phyloP scores from a whole-genome alignment of 35 echinoderm and acorn worm species.

The Ophioderma brevispina region DNA sequence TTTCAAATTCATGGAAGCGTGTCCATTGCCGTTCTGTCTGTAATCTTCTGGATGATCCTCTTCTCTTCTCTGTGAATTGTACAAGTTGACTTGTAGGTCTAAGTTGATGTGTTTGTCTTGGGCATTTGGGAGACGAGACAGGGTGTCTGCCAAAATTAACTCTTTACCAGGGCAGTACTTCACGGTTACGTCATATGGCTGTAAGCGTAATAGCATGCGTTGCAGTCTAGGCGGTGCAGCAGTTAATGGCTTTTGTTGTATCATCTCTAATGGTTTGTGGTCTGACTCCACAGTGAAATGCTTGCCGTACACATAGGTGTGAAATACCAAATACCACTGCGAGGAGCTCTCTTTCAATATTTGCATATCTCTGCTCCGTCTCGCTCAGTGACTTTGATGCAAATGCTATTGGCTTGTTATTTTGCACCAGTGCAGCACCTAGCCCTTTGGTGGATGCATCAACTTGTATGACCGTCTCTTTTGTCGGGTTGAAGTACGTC shows the following conservation, averaged over 20 bases:
- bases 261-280: constrained; percentile 50
- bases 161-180: constrained; percentile 55
- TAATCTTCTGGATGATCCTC: background rate
- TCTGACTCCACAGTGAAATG: constrained; percentile 34
- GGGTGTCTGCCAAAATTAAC: constrained; percentile 29
- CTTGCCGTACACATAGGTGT: constrained; percentile 53
- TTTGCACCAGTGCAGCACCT: constrained; percentile 44
- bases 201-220: constrained; percentile 40
- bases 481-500: constrained; percentile 36
- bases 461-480: constrained; percentile 3
- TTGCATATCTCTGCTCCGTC: constrained; percentile 31
- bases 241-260: constrained; percentile 45
- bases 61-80: background rate
- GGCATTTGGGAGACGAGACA: constrained; percentile 22
- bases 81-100: background rate
- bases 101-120: background rate
- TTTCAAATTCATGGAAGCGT: no score
- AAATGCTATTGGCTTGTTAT: constrained; percentile 38
- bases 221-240: constrained; percentile 59
- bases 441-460: constrained; percentile 49
- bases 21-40: background rate
- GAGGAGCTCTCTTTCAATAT: constrained; percentile 57
- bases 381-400: constrained; percentile 6
- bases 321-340: constrained; percentile 51
- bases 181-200: constrained; percentile 42